These are phyloP conservation scores for Pollenia amentaria DNA, from an alignment of 2,888 invertebrate species.

Conservation along the genomic window DNA sequence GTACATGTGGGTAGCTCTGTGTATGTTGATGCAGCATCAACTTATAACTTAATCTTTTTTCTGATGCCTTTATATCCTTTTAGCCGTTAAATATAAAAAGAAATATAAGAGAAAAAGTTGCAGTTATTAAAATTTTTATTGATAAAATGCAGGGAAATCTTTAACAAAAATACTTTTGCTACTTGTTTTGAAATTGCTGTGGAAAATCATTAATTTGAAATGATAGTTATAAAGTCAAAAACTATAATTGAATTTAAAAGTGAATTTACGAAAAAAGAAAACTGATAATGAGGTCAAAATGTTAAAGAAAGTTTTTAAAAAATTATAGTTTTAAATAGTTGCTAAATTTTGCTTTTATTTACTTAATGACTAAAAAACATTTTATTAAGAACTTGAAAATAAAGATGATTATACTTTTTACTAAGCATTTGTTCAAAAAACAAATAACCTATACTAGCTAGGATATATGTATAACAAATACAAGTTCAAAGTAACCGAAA, in stretches of 20 bases:
- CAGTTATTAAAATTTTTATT: constrained; percentile 9
- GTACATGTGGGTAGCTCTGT: neutral
- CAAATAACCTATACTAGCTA: too few relatives aligned
- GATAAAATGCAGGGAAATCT: neutral
- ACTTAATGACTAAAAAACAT: too few relatives aligned
- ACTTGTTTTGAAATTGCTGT: neutral
- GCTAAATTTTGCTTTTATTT: too few relatives aligned
- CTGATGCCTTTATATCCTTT: constrained; percentile 2
- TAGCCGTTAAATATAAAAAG: too few relatives aligned
- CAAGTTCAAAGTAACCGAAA: too few relatives aligned
- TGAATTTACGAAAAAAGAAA: neutral
- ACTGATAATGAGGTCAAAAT: too few relatives aligned
- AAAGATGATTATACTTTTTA: too few relatives aligned
- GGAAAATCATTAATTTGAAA: neutral
- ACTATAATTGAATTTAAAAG: constrained; percentile 6
- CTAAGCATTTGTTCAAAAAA: too few relatives aligned
- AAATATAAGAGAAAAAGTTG: neutral
- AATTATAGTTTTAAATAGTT: neutral
- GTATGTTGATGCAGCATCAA: neutral
- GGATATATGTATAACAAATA: too few relatives aligned
- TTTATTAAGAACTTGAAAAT: too few relatives aligned
- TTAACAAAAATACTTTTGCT: neutral
- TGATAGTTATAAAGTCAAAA: constrained; percentile 1
- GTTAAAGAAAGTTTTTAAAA: neutral
- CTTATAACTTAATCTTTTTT: neutral